Percentiles rank a stretch among this genome's conserved stretches.
phyloP scores from a whole-genome alignment of 2,113 vertebrate genomes.

The Amblyornis subalaris region DNA sequence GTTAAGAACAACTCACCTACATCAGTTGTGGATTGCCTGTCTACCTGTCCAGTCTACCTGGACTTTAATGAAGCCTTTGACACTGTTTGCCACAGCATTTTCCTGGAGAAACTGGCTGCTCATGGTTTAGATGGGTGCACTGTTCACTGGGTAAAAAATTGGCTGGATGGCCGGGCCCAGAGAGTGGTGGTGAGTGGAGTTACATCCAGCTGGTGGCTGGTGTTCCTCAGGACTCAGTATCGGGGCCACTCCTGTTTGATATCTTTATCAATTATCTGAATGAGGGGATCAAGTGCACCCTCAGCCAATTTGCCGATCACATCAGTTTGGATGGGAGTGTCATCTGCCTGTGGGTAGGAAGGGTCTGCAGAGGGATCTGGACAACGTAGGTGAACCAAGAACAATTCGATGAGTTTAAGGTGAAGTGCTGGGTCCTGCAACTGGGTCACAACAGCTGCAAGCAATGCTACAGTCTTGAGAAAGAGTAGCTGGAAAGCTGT shows the following conservation, averaged over 20 bases:
- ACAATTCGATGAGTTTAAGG: not conserved
- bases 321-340: not conserved
- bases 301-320: not conserved
- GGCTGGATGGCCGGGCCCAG: not conserved
- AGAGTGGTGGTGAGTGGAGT: not conserved
- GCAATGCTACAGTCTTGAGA: not conserved
- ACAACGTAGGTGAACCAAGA: not conserved
- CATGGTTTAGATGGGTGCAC: fast-evolving
- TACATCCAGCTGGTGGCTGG: not conserved
- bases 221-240: not conserved
- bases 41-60: not conserved
- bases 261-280: not conserved
- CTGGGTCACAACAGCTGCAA: not conserved
- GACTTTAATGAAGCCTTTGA: not conserved
- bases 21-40: not conserved
- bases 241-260: not conserved
- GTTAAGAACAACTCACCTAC: not conserved
- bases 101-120: not conserved
- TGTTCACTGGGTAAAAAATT: not conserved
- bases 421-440: not conserved
- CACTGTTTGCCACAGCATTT: not conserved
- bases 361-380: not conserved
- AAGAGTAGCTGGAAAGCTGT: not conserved
- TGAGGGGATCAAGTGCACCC: not conserved
- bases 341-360: not conserved